Evolutionary conservation across 1,140 invertebrate species (phyloP).

Genomic region (Euura lappo): DNA sequence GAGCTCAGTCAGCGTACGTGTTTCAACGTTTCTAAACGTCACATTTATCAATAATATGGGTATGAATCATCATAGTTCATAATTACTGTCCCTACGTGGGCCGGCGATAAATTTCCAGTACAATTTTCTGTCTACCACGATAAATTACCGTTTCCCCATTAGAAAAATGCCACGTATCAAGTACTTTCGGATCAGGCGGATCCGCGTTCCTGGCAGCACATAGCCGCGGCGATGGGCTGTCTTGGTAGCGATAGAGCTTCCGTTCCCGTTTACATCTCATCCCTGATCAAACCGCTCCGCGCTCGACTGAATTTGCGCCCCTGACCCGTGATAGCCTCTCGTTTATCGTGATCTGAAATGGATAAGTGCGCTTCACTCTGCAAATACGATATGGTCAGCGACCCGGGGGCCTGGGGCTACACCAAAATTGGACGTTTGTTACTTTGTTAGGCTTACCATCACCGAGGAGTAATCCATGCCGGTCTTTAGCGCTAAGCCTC

Average conservation of each 20-base stretch:
- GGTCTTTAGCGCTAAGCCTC: not conserved
- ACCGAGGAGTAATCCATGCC: not conserved
- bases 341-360: not conserved
- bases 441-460: not conserved
- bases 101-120: not conserved
- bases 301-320: not conserved
- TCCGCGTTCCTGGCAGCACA: not conserved
- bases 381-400: not conserved
- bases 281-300: not conserved
- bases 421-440: conserved; percentile 1
- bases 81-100: not conserved
- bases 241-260: not conserved
- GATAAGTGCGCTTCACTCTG: not conserved
- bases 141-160: not conserved
- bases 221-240: not conserved
- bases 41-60: no score
- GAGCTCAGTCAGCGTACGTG: no score
- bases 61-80: no score
- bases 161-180: not conserved
- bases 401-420: not conserved
- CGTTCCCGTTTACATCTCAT: not conserved
- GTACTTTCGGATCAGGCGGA: not conserved
- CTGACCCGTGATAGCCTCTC: not conserved
- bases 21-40: no score
- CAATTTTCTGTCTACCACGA: not conserved